A percentile compares a stretch with the other conserved stretches of the same genome.
These are phyloP conservation scores for Campylomormyrus tamandua DNA, from an alignment of 2,113 vertebrate species.

Conservation along the genomic window DNA sequence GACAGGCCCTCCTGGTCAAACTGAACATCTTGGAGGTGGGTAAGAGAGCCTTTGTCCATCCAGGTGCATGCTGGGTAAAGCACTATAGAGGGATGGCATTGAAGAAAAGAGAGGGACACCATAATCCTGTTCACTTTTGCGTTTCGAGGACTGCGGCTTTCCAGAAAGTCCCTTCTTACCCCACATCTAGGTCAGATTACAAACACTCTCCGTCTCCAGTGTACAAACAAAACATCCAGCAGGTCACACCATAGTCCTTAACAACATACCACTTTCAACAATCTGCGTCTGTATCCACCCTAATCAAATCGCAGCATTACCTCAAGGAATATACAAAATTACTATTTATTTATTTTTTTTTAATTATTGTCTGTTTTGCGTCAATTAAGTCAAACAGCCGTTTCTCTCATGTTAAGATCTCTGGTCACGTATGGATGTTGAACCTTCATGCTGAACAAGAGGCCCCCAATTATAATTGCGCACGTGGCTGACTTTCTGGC, in stretches of 20 bases:
- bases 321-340: background rate
- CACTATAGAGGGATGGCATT: background rate
- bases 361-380: background rate
- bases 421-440: background rate
- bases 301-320: background rate
- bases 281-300: background rate
- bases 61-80: background rate
- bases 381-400: background rate
- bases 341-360: background rate
- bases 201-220: background rate
- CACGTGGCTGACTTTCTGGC: background rate
- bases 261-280: background rate
- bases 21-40: background rate
- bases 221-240: background rate
- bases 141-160: background rate
- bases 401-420: background rate
- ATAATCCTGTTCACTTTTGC: background rate
- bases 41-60: background rate
- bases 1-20: background rate
- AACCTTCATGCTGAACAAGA: background rate
- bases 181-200: background rate
- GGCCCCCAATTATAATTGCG: background rate
- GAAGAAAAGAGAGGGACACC: background rate
- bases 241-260: background rate
- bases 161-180: background rate